Conservation (phyloP, 2,797 vertebrate species). For the Alcedo quadribrachys region DNA sequence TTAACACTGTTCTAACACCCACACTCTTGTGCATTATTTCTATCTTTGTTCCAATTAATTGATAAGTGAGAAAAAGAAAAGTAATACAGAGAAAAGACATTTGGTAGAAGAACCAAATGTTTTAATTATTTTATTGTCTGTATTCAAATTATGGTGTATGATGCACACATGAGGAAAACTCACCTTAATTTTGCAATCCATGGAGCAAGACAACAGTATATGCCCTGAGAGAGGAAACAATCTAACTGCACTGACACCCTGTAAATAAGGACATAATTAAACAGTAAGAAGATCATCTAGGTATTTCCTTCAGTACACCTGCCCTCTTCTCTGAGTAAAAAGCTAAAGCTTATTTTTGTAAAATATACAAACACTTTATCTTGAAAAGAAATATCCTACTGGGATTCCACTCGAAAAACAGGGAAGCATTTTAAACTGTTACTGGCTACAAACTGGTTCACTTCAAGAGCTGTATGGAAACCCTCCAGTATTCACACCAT, state of each 20-base stretch:
- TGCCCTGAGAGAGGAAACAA: constrained; percentile 94
- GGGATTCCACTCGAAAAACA: too few species aligned
- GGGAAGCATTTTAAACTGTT: too few species aligned
- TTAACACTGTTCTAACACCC: neutral
- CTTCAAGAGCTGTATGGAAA: too few species aligned
- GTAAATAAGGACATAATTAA: constrained; percentile 44
- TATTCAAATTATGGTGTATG: neutral
- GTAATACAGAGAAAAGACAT: neutral
- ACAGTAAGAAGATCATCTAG: neutral
- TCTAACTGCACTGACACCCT: constrained; percentile 97
- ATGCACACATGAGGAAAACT: neutral
- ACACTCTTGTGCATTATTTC: neutral
- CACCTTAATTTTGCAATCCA: constrained; percentile 99
- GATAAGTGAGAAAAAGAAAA: constrained; percentile 10
- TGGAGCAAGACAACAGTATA: constrained; percentile 92
- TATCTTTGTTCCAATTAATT: neutral
- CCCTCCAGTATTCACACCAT: too few species aligned
- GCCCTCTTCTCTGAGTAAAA: too few species aligned
- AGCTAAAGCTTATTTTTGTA: too few species aligned
- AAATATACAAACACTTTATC: too few species aligned
- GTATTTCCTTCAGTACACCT: too few species aligned
- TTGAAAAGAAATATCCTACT: too few species aligned
- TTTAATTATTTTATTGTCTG: neutral
- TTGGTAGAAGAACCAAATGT: neutral
- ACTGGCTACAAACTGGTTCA: too few species aligned